Percentiles rank a stretch among this genome's conserved stretches.
Conservation (phyloP, 1,140 invertebrate genomes). For the Eupristina koningsbergeri region DNA sequence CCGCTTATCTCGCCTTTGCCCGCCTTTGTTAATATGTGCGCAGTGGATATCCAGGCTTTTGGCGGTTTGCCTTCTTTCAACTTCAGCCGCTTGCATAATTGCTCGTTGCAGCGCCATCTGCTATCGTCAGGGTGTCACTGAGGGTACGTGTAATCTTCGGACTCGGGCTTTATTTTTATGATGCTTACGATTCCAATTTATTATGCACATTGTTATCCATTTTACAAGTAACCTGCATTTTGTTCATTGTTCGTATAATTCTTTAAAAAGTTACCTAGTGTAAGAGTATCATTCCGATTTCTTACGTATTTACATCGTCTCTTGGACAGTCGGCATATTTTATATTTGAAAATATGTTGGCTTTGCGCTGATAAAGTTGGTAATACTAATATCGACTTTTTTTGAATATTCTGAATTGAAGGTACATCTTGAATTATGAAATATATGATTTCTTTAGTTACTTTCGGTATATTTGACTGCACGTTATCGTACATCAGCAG, state of each 20-base stretch:
- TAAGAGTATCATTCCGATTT: neutral
- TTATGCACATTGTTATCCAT: no score
- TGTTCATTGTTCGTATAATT: no score
- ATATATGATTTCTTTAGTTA: neutral
- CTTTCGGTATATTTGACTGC: constrained; percentile 10
- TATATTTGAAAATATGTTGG: neutral
- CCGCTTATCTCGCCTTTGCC: neutral
- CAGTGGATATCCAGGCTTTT: neutral
- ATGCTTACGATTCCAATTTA: neutral
- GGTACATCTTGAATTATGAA: neutral
- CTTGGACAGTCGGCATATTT: neutral
- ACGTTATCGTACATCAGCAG: constrained; percentile 4
- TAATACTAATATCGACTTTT: neutral
- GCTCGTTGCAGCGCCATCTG: neutral
- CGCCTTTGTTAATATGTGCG: constrained; percentile 10
- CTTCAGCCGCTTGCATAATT: neutral
- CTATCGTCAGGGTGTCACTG: no score
- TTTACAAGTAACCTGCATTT: no score
- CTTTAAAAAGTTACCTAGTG: no score
- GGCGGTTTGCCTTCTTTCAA: neutral
- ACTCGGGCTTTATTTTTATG: neutral
- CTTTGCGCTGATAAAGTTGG: neutral
- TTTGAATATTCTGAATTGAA: neutral
- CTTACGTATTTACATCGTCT: neutral
- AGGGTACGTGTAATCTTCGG: neutral